Evolutionary conservation across 1,140 invertebrate species (phyloP), one percentile per base, ranked within the genome.

Genomic region (Chironomus tepperi): DNA sequence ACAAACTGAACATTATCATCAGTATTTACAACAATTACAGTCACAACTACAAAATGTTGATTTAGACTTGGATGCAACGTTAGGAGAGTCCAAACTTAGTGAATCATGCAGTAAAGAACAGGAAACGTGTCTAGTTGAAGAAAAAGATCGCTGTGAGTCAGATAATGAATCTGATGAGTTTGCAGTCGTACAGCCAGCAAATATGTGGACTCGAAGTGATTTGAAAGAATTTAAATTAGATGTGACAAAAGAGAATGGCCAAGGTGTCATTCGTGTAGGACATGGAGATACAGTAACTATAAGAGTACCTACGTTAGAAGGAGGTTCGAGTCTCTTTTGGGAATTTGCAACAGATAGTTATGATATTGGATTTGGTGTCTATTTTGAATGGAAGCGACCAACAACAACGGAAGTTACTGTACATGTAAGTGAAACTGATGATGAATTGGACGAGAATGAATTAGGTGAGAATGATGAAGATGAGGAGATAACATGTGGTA

Each of bases 321-420:
- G 96, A 79, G 98, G 97, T 0, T 89, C 91, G 0, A 94, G 93
- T 79, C 84, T 99, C n/a, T 98, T 97, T 83, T 99, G 98, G 98
- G 98, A 99, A 85, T 99, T 99, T 84, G 96, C 97, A 8, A 99
- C 98, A 0, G 98, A 99, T 82, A 90, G 89, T 79, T 99, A 98
- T 83, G 98, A 99, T 81, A 96, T 99, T 79, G 98, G 97, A 73
- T 99, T 99, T 85, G 98, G 98, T 7, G 89, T 99, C 67, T 98
- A 93, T 82, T 99, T 99, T 83, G 98, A 99, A 84, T 99, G 97
- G 96, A 93, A 90, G 3, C 93, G 94, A 79, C 92, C 91, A 12
- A 87, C 87, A 19, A 90, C 91, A 34, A 93, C 90, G 78, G 91
- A 95, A 81, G 90, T 96, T 18, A 91, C 93, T 42, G 88, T 97